Evolutionary conservation across 2,888 invertebrate genomes (phyloP), one percentile per base, ranked within the genome.

Genomic region (Nephrotoma guestfalica): DNA sequence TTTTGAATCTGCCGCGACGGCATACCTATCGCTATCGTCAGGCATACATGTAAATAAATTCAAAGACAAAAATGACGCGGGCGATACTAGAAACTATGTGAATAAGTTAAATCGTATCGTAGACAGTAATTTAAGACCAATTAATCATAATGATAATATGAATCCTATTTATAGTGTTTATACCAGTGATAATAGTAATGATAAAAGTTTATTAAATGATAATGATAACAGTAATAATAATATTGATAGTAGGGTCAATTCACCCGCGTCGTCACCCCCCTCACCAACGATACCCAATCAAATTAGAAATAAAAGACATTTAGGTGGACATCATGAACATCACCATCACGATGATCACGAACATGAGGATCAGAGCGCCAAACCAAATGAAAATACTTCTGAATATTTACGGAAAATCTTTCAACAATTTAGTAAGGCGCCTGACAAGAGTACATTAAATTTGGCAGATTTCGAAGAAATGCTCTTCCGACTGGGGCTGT

Each of bases 361-460:
- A 89, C 89, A 87, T 89, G 89, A 47, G 57, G 86, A 89, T 88
- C 87, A 88, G 13, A 89, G 88, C 15, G 87, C 86, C 85, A 86
- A 89, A 90, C 89, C 92, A 71, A 71, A 71, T 71, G 9, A 92
- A 6, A 92, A 93, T 85, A 93, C 94, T 0, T 92, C 93, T 71
- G 92, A 93, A 86, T 96, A 94, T 89, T 91, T 96, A 86, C 93
- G 93, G 87, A 93, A 94, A 90, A 93, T 96, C 87, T 96, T 96
- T 90, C 91, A 92, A 83, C 91, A 93, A 89, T 96, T 94, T 89
- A 95, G 95, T 0, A 93, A 95, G 89, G 93, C 93, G 0, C 92
- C 93, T 86, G 89, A 89, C 87, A 88, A 89, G 87, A 88, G 94
- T 91, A 94, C 94, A 9, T 93, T 96, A 92, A 92, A 93, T 89